Conservation (phyloP, 2,888 invertebrate species). For the Nymphalis urticae region DNA sequence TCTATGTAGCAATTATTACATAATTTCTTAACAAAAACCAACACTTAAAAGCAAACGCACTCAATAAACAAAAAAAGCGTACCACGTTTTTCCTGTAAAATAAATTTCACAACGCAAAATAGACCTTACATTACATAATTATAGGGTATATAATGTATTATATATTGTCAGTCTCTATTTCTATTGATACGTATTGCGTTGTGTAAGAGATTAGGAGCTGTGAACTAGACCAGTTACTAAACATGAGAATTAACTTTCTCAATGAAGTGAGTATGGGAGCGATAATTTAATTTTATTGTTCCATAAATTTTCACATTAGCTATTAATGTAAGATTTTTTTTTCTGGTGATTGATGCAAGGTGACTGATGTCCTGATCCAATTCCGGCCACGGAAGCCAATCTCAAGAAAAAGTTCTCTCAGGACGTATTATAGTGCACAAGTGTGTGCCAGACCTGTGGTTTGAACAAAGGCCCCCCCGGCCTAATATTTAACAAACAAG, state of each 20-base stretch:
- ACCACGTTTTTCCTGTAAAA: constrained; percentile 1
- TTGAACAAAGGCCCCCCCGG: no score
- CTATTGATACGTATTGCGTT: constrained; percentile 12
- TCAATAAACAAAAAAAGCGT: neutral
- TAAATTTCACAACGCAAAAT: neutral
- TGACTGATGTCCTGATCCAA: no score
- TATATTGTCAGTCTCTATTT: constrained; percentile 7
- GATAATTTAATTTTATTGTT: neutral
- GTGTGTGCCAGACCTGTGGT: no score
- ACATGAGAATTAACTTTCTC: constrained; percentile 30
- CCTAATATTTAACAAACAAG: no score
- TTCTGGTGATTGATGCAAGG: no score
- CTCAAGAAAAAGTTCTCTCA: no score
- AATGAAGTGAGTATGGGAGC: constrained; percentile 8
- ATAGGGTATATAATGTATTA: constrained; percentile 27
- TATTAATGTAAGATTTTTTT: neutral
- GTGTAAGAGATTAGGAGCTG: constrained; percentile 27
- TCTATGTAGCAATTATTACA: neutral
- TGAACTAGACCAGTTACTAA: constrained; percentile 35
- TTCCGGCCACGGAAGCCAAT: no score
- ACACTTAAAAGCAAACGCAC: neutral
- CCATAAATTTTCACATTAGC: neutral
- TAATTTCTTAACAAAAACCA: neutral
- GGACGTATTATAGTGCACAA: no score
- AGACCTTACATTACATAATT: neutral